Base-by-base conservation (phyloP, 35 echinoderm and acorn worm species). In the Anneissia japonica region DNA sequence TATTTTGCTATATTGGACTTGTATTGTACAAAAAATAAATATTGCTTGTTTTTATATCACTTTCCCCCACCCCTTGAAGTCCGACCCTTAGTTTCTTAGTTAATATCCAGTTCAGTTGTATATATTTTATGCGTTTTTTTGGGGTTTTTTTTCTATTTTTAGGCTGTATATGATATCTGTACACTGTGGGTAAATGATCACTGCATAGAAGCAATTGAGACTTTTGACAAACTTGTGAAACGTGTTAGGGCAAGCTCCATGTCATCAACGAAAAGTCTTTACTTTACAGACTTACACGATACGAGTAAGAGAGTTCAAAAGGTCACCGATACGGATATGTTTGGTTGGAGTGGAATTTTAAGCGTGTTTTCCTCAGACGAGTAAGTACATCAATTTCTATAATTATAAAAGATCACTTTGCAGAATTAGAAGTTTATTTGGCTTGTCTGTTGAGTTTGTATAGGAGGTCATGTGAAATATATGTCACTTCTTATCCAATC, bases 131-230 rank as follows among this genome's bases (percentile, higher is more conserved):
- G n/a, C n/a, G n/a, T n/a, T n/a, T n/a, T n/a, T n/a, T n/a, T n/a
- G n/a, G n/a, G n/a, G 36, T 30, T 26, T 45, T 12, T 33, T 79
- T 77, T 32, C 32, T 84, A 16, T 72, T 30, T 83, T 33, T 76
- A 97, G 94, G 91, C 94, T 6, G 90, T 88, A 34, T 97, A 97
- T 36, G 80, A 86, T 30, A 91, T 97, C 26, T 97, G 94, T 72
- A 97, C 90, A 0, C 85, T 85, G 21, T 93, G 90, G 91, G 94
- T 97, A 10, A 97, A 97, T 72, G 80, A 83, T 17, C 77, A 86
- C 28, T 87, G 74, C 29, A 19, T 81, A 10, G 88, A 97, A 39
- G 94, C 94, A 0, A 56, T 97, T 21, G 80, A 81, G 3, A 93
- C 85, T 14, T 97, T 97, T 89, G 91, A 93, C 77, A 79, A 92